phyloP scores from a whole-genome alignment of 2,797 vertebrate genomes.

The Sciurus vulgaris region DNA sequence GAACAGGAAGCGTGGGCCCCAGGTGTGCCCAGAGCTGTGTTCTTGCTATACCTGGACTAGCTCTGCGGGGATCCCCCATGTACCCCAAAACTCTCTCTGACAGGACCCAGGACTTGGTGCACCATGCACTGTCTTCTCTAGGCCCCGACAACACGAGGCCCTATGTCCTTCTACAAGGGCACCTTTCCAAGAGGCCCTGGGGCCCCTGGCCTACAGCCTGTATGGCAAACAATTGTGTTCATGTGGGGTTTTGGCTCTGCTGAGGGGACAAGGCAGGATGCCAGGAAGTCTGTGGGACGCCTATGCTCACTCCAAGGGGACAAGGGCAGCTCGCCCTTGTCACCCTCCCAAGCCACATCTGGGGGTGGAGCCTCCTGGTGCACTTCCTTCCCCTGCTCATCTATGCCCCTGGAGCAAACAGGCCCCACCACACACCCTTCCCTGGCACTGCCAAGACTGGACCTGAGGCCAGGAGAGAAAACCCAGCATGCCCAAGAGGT shows the following conservation, averaged over 20 bases:
- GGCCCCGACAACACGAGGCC: fast-evolving
- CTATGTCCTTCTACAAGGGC: background rate
- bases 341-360: background rate
- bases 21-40: background rate
- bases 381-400: fast-evolving
- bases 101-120: background rate
- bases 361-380: background rate
- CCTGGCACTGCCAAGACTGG: fast-evolving
- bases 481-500: background rate
- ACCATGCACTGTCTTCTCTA: fast-evolving
- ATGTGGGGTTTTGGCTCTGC: fast-evolving
- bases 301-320: fast-evolving
- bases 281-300: background rate
- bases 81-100: background rate
- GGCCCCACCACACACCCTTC: no score
- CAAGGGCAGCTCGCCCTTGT: background rate
- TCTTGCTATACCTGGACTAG: fast-evolving
- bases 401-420: background rate
- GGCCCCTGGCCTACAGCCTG: fast-evolving
- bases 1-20: background rate
- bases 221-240: background rate
- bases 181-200: background rate
- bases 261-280: fast-evolving
- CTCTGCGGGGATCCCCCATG: fast-evolving
- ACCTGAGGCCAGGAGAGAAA: background rate